Percentiles rank a stretch among this genome's conserved stretches.
Evolutionary conservation across 2,113 vertebrate species (phyloP).

Genomic region (Sterna hirundo): DNA sequence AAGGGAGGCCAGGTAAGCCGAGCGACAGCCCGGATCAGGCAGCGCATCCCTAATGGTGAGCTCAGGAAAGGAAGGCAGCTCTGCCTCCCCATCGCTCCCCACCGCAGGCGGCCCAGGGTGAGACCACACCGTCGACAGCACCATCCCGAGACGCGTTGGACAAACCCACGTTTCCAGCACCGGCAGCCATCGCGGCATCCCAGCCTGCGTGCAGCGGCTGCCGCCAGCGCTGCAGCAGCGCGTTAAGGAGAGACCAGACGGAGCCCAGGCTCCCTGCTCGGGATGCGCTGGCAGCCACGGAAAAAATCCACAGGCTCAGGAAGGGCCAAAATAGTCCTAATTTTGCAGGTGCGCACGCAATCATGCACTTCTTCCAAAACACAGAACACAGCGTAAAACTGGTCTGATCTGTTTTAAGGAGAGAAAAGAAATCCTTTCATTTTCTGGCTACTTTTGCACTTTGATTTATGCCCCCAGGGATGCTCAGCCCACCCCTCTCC

Average conservation of each 20-base stretch:
- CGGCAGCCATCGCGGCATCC: rapidly evolving
- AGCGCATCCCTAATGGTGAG: rapidly evolving
- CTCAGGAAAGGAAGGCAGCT: background rate
- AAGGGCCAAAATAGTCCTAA: background rate
- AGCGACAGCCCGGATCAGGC: background rate
- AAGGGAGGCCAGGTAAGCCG: background rate
- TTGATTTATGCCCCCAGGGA: rapidly evolving
- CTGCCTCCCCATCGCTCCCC: rapidly evolving
- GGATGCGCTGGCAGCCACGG: background rate
- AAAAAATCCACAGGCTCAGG: background rate
- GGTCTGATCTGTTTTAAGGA: background rate
- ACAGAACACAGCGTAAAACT: rapidly evolving
- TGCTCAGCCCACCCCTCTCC: background rate
- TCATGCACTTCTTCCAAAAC: rapidly evolving
- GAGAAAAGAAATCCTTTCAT: background rate
- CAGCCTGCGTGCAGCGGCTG: background rate
- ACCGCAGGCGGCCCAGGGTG: background rate
- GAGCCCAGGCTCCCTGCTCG: background rate
- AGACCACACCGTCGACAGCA: rapidly evolving
- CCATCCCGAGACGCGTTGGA: rapidly evolving
- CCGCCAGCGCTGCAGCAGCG: background rate
- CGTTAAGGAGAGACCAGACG: background rate
- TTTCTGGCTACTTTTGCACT: background rate
- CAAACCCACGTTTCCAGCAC: rapidly evolving
- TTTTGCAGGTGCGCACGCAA: background rate